phyloP scores from a whole-genome alignment of 1,140 invertebrate genomes.

The Musca vetustissima region DNA sequence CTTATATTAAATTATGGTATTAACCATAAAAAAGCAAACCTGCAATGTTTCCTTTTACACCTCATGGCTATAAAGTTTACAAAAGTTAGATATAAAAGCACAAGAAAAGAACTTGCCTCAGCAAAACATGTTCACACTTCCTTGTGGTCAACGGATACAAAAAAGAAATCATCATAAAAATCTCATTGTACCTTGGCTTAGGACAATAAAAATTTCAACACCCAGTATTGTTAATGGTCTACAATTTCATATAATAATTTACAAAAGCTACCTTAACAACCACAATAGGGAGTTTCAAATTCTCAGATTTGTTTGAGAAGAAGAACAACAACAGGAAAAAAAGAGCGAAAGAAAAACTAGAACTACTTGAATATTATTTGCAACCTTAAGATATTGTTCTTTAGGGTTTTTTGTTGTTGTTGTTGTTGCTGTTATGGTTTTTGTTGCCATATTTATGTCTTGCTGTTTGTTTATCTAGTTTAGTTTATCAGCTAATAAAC shows the following conservation, averaged over 20 bases:
- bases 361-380: not conserved
- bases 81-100: too few relatives aligned
- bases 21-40: too few relatives aligned
- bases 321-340: too few relatives aligned
- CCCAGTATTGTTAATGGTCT: not conserved
- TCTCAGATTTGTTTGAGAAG: too few relatives aligned
- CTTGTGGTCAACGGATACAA: constrained; percentile 2
- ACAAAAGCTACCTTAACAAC: not conserved
- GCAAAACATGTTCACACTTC: not conserved
- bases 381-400: not conserved
- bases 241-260: constrained; percentile 18
- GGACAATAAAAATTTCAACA: constrained; percentile 21
- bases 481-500: constrained; percentile 22
- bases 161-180: not conserved
- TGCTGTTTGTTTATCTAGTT: constrained; percentile 2
- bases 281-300: too few relatives aligned
- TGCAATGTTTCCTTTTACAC: too few relatives aligned
- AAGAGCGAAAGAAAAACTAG: too few relatives aligned
- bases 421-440: not conserved
- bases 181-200: not conserved
- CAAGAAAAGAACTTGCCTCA: not conserved
- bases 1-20: not conserved
- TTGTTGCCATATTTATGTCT: not conserved
- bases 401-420: not conserved
- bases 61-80: too few relatives aligned